These are phyloP conservation scores for Penaeus japonicus DNA, from an alignment of 1,140 invertebrate species.

Conservation along the genomic window DNA sequence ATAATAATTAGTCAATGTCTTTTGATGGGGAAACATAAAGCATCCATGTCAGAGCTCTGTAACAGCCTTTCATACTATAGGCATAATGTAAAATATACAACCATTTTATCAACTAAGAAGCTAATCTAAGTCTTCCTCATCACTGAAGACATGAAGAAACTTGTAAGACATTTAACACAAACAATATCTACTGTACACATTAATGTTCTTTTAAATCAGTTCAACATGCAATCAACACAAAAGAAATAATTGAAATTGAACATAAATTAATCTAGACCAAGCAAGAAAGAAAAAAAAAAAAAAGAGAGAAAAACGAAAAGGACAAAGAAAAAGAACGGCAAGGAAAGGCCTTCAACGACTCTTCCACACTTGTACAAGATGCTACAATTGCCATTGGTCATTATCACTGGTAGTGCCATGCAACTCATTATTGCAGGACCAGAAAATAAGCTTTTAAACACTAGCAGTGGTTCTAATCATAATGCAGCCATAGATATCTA, in stretches of 20 bases:
- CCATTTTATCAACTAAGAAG: conserved; percentile 17
- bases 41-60: conserved; percentile 23
- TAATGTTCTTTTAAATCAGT: conserved; percentile 14
- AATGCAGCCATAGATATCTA: conserved; percentile 28
- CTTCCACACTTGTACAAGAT: conserved; percentile 18
- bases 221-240: conserved; percentile 20
- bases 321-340: not conserved
- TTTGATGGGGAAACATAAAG: conserved; percentile 31
- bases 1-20: conserved; percentile 29
- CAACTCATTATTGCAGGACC: conserved; percentile 25
- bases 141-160: conserved; percentile 22
- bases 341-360: conserved; percentile 19
- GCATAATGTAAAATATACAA: conserved; percentile 28
- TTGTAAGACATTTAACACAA: not conserved
- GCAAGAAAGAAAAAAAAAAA: conserved; percentile 7
- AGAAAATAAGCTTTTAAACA: conserved; percentile 38
- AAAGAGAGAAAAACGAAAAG: not conserved
- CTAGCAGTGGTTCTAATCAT: conserved; percentile 41
- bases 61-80: conserved; percentile 10
- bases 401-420: conserved; percentile 38
- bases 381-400: conserved; percentile 34
- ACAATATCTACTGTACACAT: not conserved
- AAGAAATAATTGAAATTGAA: not conserved
- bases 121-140: not conserved
- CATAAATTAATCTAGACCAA: conserved; percentile 17